Conservation (phyloP, 2,113 vertebrate species). For the Acanthochromis polyacanthus region DNA sequence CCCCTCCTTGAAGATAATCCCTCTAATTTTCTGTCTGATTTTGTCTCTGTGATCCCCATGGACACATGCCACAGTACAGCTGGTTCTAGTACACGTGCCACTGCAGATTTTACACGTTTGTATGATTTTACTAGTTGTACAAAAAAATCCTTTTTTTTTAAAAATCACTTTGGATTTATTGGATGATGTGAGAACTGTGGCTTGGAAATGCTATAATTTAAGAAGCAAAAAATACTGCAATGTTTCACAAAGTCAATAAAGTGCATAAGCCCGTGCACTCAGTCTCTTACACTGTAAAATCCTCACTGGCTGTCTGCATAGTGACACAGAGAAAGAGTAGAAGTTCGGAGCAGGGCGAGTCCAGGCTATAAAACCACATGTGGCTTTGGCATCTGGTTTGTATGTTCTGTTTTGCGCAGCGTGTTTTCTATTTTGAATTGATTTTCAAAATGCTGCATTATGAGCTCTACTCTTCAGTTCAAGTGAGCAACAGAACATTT, state of each 20-base stretch:
- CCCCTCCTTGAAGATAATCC: slow-evolving; percentile 46
- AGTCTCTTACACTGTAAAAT: not conserved
- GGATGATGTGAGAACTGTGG: not conserved
- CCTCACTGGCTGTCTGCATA: not conserved
- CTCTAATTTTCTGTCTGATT: slow-evolving; percentile 50
- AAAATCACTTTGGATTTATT: not conserved
- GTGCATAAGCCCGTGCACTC: not conserved
- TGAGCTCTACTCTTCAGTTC: not conserved
- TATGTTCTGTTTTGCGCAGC: not conserved
- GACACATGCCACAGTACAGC: slow-evolving; percentile 29
- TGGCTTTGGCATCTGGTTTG: slow-evolving; percentile 26
- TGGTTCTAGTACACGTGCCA: slow-evolving; percentile 20
- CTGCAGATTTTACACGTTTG: slow-evolving; percentile 39
- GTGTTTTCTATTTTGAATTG: not conserved
- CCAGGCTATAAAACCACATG: slow-evolving; percentile 17
- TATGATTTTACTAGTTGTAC: not conserved
- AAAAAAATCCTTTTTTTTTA: not conserved
- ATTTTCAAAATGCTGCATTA: not conserved
- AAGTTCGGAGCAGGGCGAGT: slow-evolving; percentile 5
- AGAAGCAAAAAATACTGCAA: not conserved
- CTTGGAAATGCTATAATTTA: not conserved
- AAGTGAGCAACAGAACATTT: not conserved
- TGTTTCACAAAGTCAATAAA: not conserved
- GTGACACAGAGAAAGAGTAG: not conserved
- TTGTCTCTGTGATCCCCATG: slow-evolving; percentile 23